A percentile compares a stretch with the other conserved stretches of the same genome.
phyloP scores from a whole-genome alignment of 2,888 invertebrate genomes.

The Sinodicranocentrus sp. region DNA sequence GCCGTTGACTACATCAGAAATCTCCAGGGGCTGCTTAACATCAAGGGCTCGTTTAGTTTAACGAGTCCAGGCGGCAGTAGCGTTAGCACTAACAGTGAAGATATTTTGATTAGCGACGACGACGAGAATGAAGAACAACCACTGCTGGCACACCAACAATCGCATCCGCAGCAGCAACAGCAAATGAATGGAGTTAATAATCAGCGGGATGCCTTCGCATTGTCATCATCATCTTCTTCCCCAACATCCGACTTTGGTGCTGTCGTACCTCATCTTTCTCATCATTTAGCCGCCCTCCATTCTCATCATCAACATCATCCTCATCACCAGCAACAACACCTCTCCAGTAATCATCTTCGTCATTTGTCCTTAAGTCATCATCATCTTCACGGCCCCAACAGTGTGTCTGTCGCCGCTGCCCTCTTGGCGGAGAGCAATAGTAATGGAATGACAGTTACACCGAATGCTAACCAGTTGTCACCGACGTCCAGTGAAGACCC shows the following conservation, averaged over 20 bases:
- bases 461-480: constrained; percentile 72
- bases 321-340: constrained; percentile 31
- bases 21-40: constrained; percentile 88
- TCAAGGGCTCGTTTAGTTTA: constrained; percentile 46
- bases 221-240: constrained; percentile 61
- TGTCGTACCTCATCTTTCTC: constrained; percentile 46
- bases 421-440: constrained; percentile 35
- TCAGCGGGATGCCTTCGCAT: constrained; percentile 61
- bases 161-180: constrained; percentile 46
- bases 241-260: constrained; percentile 60
- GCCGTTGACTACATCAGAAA: constrained; percentile 95
- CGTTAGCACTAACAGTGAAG: constrained; percentile 36
- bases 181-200: constrained; percentile 65
- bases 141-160: constrained; percentile 28
- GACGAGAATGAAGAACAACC: constrained; percentile 27
- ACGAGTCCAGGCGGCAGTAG: constrained; percentile 60
- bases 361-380: constrained; percentile 67
- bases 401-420: constrained; percentile 57
- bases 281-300: constrained; percentile 47
- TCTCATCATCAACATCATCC: constrained; percentile 45
- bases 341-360: constrained; percentile 53
- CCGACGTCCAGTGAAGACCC: constrained; percentile 76
- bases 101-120: constrained; percentile 54
- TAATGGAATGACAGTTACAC: constrained; percentile 30
- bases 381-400: constrained; percentile 49